Evolutionary conservation across 1,140 invertebrate genomes (phyloP), one percentile per base, ranked within the genome.

Genomic region (Temnothorax nylanderi): DNA sequence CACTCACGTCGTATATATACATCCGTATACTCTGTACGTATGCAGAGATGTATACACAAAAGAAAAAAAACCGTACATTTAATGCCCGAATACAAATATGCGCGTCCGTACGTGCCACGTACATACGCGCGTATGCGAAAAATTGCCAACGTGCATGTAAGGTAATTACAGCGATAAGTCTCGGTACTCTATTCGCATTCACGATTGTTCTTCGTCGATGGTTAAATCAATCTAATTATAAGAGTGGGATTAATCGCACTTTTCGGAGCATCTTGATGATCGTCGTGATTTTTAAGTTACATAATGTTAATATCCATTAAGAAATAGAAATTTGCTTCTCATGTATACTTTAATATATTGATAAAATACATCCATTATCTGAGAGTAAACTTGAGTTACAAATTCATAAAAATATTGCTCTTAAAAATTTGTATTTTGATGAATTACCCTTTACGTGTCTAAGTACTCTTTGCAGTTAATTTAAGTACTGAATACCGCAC

Each of bases 1-100:
- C 85, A 90, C 41, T 87, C 44, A 90, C 58, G 69, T 75, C 60
- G 65, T 87, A 60, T 87, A 81, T 88, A 85, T 85, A 76, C 85
- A 72, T 75, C 37, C 37, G 26, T 62, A 62, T 34, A 62, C 16
- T 34, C 6, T 60, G 11, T 32, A 60, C 13, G 71, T 78, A 64
- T 87, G 89, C 69, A 90, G 74, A 87, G 47, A 67, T 64, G 58
- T 41, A 78, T 72, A 88, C 62, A 90, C 13, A 72, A 44, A 86
- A 81, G 87, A 69, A 69, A 69, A 69, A 49, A 1, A 26, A 0
- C 26, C 44, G 49, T 64, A 90, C 85, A 84, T 54, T 80, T 90
- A 90, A 89, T 90, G 89, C 88, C 88, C 89, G 81, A 62, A 72
- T 74, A 56, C 86, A 88, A 72, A 67, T 26, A 26, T 88, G 49